These are phyloP conservation scores for Schizothorax lantsangensis DNA, from an alignment of 2,797 vertebrate genomes.

Conservation along the genomic window DNA sequence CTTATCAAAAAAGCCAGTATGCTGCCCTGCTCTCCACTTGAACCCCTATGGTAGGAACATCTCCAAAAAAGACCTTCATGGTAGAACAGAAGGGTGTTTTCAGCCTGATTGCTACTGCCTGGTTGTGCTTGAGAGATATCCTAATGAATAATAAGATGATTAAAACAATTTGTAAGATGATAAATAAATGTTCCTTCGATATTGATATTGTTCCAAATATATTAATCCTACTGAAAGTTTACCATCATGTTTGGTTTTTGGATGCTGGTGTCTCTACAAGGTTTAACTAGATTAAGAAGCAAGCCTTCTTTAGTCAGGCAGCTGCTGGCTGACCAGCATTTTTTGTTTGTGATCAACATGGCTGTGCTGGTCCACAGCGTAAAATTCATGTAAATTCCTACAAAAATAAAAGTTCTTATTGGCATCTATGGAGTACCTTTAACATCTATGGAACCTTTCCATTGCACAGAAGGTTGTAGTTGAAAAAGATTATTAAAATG, in stretches of 20 bases:
- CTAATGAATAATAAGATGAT: conserved; percentile 20
- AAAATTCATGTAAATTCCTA: neutral
- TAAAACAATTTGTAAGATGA: neutral
- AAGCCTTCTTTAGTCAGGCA: neutral
- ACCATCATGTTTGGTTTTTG: neutral
- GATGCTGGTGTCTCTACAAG: neutral
- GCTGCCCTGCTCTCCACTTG: conserved; percentile 66
- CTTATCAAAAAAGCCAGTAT: conserved; percentile 85
- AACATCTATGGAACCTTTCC: neutral
- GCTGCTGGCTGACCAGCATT: neutral
- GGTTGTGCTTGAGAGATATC: conserved; percentile 6
- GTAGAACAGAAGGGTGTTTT: conserved; percentile 73
- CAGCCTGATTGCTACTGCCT: neutral
- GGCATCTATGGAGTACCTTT: neutral
- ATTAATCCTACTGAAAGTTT: neutral
- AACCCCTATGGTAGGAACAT: conserved; percentile 79
- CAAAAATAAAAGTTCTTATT: neutral
- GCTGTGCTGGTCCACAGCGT: neutral
- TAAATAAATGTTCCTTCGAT: neutral
- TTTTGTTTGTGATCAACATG: neutral
- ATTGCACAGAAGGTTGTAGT: neutral
- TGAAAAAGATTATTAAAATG: neutral
- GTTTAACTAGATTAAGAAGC: neutral
- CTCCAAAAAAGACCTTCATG: conserved; percentile 91
- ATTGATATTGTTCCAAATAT: neutral